Base-by-base conservation (phyloP, 2,888 invertebrate genomes). In the Craniophora ligustri region DNA sequence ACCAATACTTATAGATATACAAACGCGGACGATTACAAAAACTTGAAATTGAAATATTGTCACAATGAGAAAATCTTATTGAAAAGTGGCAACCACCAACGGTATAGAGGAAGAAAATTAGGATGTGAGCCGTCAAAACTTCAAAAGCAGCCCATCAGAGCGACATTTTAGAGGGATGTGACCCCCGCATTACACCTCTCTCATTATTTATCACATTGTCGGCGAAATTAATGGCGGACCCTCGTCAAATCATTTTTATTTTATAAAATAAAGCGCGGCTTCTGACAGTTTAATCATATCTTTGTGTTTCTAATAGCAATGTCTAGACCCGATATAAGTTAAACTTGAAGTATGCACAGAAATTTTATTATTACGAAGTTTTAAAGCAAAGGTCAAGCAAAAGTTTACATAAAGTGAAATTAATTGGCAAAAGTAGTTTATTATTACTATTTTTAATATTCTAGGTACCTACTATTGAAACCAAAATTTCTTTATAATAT, bases 181-280 rank as follows among this genome's bases (percentile, higher is more conserved):
- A 84, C 90, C 92, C 91, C 87, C 89, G 81, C 84, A 85, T 89
- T 87, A 89, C 92, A 92, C 91, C 89, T 91, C 89, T 79, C 91
- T 92, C 86, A 93, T 92, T 93, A 93, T 91, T 92, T 92, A 92
- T 92, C 92, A 93, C 91, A 92, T 92, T 93, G 92, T 92, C 84
- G 87, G 82, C 82, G 72, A 92, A 92, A 92, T 93, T 93, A 92
- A 93, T 90, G 91, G 91, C 73, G 76, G 76, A 93, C 93, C 93
- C 92, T 92, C 90, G 92, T 93, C 92, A 92, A 91, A 87, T 86
- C 76, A 89, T 89, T 92, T 92, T 92, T 91, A 91, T 90, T 90
- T 90, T 87, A 89, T 86, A 90, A 81, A 89, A 88, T 89, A 88
- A 89, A 86, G 81, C 60, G 71, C 72, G 85, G 88, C 78, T 75